Conservation (phyloP, 2,113 vertebrate species). For the Melanocharis versteri region DNA sequence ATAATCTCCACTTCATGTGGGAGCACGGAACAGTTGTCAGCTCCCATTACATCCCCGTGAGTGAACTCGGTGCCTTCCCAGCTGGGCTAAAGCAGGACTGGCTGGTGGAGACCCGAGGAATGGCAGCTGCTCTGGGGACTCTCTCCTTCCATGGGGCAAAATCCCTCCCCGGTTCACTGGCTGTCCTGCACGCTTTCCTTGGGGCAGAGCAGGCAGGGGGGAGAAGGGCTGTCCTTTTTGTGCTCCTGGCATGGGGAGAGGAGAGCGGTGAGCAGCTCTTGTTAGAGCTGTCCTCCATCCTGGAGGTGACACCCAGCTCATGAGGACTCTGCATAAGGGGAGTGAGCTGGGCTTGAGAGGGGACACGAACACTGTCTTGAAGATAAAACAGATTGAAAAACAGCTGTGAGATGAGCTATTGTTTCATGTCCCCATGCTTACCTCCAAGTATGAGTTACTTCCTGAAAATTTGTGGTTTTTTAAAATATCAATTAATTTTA, state of each 20-base stretch:
- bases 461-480: not conserved
- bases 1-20: not conserved
- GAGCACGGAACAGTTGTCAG: not conserved
- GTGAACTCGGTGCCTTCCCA: not conserved
- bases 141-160: not conserved
- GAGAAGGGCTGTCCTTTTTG: not conserved
- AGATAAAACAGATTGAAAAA: not conserved
- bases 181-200: fast-evolving
- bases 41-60: not conserved
- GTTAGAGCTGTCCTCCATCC: not conserved
- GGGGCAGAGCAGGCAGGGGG: not conserved
- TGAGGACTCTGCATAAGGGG: not conserved
- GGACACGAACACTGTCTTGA: not conserved
- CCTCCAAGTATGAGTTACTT: not conserved
- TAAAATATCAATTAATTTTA: not conserved
- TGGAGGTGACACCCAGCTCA: not conserved
- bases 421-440: not conserved
- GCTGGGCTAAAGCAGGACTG: not conserved
- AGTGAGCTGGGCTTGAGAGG: not conserved
- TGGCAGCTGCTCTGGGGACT: not conserved
- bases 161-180: fast-evolving
- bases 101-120: not conserved
- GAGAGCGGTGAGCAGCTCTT: not conserved
- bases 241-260: not conserved
- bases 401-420: not conserved